Conservation (phyloP, 1,140 invertebrate genomes). For the Anastrepha ludens region DNA sequence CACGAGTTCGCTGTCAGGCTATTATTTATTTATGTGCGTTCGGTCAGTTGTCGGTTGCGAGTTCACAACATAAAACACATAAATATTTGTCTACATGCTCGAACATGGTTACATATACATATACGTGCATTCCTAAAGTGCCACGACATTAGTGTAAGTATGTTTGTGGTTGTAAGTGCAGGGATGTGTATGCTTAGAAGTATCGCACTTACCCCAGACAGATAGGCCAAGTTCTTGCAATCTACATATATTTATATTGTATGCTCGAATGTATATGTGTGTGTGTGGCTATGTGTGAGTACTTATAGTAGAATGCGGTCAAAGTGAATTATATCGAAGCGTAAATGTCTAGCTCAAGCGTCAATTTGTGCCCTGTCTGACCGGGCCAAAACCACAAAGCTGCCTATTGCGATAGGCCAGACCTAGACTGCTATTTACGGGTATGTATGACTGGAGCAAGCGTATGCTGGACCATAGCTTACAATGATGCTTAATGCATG, state of each 20-base stretch:
- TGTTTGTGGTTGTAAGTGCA: neutral
- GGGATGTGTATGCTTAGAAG: neutral
- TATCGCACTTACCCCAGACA: neutral
- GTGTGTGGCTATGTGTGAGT: too few relatives aligned
- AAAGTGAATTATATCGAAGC: conserved; percentile 41
- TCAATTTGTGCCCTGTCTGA: neutral
- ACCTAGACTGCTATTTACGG: neutral
- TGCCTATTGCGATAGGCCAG: neutral
- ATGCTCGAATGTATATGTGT: neutral
- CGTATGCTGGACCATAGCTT: neutral
- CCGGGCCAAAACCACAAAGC: neutral
- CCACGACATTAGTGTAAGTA: neutral
- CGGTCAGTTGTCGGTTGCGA: neutral
- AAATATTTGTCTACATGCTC: neutral
- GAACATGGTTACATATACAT: neutral
- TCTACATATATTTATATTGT: neutral
- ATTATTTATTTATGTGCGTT: neutral
- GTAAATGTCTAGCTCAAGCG: conserved; percentile 20
- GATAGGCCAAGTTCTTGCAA: conserved; percentile 13
- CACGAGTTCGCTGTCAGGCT: neutral
- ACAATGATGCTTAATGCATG: neutral
- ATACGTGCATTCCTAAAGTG: neutral
- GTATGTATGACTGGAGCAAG: neutral
- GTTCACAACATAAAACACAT: conserved; percentile 22
- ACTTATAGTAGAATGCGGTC: conserved; percentile 7